Base-by-base conservation (phyloP, 2,113 vertebrate species). In the Urocitellus parryii region DNA sequence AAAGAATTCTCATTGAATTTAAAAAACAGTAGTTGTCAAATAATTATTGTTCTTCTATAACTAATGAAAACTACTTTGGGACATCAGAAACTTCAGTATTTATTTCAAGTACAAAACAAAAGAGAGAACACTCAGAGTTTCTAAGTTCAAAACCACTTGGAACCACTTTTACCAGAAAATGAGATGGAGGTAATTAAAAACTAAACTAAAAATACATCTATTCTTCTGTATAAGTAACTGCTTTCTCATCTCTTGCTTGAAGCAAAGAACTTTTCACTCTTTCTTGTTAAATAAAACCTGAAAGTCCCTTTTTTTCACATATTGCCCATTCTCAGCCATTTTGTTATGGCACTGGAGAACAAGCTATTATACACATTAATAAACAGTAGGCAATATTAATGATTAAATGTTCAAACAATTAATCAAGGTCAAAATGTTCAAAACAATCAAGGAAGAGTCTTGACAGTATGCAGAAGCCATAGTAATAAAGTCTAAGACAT, bases 371-470 rank as follows among this genome's bases (percentile, higher is more conserved):
- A 42, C 22, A 63, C 22, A 32, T 16, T 76, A 34, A 67, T 72
- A 67, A 56, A 95, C 0, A 18, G 53, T 51, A 34, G 18, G 65
- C 4, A 90, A 73, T 51, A 77, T 29, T 94, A 90, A 77, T 51
- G 85, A 90, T 25, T 56, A 90, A 97, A 92, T 94, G 32, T 78
- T 82, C 39, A 85, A 89, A 72, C 20, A 88, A 48, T 65, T 61
- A 94, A 32, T 68, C 29, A 61, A 84, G 51, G 4, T 77, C 65
- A 92, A 58, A 90, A 73, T 39, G 10, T n/a, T 48, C 25, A 53
- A 94, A 95, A 87, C 63, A 37, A 81, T 67, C 18, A 85, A 61
- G 48, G 53, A 70, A 61, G 16, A 83, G 3, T 20, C 6, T 74
- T 29, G 29, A 18, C n/a, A 56, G 63, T 34, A 48, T 4, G n/a